phyloP scores from a whole-genome alignment of 2,888 invertebrate species.

The Hermaeophaga mercurialis region DNA sequence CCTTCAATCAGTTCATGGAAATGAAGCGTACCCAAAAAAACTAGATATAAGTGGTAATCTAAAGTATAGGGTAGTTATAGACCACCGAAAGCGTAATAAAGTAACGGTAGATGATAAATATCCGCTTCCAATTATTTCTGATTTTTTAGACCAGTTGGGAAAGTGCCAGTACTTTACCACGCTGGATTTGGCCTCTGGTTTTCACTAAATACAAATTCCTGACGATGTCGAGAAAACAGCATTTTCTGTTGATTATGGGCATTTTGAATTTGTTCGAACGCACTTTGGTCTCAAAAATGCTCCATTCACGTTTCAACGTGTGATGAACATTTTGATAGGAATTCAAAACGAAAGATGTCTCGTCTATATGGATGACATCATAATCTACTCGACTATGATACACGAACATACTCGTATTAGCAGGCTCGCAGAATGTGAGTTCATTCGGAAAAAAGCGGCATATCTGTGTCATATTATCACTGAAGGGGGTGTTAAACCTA shows the following conservation, averaged over 20 bases:
- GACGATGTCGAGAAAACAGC: conserved; percentile 50
- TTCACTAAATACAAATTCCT: conserved; percentile 51
- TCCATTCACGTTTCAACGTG: conserved; percentile 30
- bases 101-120: conserved; percentile 49
- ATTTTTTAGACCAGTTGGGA: conserved; percentile 51
- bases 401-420: conserved; percentile 37
- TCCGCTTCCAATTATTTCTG: conserved; percentile 50
- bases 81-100: conserved; percentile 48
- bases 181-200: conserved; percentile 52
- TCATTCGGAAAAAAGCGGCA: conserved; percentile 31
- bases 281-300: conserved; percentile 30
- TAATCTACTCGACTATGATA: conserved; percentile 42
- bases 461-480: conserved; percentile 36
- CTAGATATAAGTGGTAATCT: conserved; percentile 6
- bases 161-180: conserved; percentile 50
- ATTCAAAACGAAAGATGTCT: conserved; percentile 43
- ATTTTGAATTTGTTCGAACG: conserved; percentile 19
- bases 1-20: conserved; percentile 40
- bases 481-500: conserved; percentile 32
- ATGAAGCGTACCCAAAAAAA: conserved; percentile 33
- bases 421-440: conserved; percentile 33
- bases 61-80: conserved; percentile 34
- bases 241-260: conserved; percentile 42
- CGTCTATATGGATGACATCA: conserved; percentile 52
- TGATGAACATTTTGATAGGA: conserved; percentile 41